These are phyloP conservation scores for Scaptomyza reducta DNA, from an alignment of 2,888 invertebrate genomes.

Conservation along the genomic window DNA sequence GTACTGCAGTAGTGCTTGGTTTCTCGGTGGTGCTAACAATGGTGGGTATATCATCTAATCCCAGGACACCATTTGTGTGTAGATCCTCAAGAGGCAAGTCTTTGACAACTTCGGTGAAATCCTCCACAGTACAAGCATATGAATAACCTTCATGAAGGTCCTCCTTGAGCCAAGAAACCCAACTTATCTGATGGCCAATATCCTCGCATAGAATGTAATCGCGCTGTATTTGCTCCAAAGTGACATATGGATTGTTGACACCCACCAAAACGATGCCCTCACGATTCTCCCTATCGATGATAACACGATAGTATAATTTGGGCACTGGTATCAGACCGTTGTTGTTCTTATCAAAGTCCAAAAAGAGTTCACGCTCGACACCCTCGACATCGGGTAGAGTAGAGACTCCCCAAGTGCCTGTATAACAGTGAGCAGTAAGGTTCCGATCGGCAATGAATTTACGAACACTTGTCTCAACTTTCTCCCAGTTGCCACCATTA, in stretches of 20 bases:
- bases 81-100: conserved; percentile 70
- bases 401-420: conserved; percentile 86
- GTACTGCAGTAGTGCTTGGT: neutral
- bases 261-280: conserved; percentile 86
- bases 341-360: conserved; percentile 79
- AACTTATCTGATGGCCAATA: conserved; percentile 70
- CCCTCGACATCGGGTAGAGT: conserved; percentile 85
- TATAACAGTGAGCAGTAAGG: conserved; percentile 85
- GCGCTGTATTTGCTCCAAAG: conserved; percentile 61
- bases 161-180: conserved; percentile 74
- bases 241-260: conserved; percentile 82
- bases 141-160: conserved; percentile 74
- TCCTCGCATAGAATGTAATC: conserved; percentile 79
- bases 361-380: conserved; percentile 79
- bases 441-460: conserved; percentile 82
- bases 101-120: conserved; percentile 68
- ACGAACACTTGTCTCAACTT: conserved; percentile 85
- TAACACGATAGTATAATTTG: conserved; percentile 85
- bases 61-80: conserved; percentile 69
- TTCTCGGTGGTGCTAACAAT: neutral
- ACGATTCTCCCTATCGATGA: conserved; percentile 84
- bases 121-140: conserved; percentile 78
- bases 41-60: conserved; percentile 51
- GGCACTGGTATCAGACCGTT: conserved; percentile 85
- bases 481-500: conserved; percentile 87